Percentiles rank a stretch among this genome's conserved stretches.
Conservation (phyloP, 2,888 invertebrate species). For the Dynastes grantii region DNA sequence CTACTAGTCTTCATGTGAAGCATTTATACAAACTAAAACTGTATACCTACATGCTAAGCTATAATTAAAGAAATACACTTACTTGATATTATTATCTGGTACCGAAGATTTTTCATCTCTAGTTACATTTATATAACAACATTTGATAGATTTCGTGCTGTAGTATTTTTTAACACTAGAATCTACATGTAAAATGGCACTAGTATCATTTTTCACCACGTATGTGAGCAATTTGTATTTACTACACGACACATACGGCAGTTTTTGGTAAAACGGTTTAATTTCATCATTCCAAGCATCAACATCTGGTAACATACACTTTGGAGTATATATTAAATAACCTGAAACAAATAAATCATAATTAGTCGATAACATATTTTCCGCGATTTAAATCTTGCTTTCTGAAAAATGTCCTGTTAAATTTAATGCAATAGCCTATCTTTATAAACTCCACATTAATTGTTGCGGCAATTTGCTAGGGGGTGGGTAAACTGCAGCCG, state of each 20-base stretch:
- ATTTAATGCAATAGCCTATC: no score
- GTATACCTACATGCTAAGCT: no score
- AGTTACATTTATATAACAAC: slow-evolving; percentile 61
- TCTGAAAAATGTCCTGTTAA: no score
- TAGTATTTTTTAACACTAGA: slow-evolving; percentile 53
- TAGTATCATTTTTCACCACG: slow-evolving; percentile 62
- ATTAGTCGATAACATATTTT: not conserved
- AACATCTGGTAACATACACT: slow-evolving; percentile 77
- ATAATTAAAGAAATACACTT: slow-evolving; percentile 43
- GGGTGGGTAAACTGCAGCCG: no score
- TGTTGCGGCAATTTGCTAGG: no score
- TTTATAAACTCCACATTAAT: no score
- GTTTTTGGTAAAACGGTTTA: slow-evolving; percentile 72
- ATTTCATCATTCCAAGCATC: slow-evolving; percentile 75
- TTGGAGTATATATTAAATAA: slow-evolving; percentile 75
- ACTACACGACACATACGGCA: slow-evolving; percentile 73
- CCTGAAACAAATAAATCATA: slow-evolving; percentile 57
- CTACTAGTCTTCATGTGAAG: no score
- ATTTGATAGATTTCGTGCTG: slow-evolving; percentile 53
- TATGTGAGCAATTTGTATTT: slow-evolving; percentile 66
- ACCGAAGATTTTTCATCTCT: slow-evolving; percentile 58
- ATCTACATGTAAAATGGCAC: slow-evolving; percentile 65
- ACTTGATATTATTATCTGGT: slow-evolving; percentile 59
- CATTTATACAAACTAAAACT: not conserved
- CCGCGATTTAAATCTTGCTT: no score